These are phyloP conservation scores for Ramazzottius varieornatus DNA, from an alignment of 2,888 invertebrate species.

Conservation along the genomic window DNA sequence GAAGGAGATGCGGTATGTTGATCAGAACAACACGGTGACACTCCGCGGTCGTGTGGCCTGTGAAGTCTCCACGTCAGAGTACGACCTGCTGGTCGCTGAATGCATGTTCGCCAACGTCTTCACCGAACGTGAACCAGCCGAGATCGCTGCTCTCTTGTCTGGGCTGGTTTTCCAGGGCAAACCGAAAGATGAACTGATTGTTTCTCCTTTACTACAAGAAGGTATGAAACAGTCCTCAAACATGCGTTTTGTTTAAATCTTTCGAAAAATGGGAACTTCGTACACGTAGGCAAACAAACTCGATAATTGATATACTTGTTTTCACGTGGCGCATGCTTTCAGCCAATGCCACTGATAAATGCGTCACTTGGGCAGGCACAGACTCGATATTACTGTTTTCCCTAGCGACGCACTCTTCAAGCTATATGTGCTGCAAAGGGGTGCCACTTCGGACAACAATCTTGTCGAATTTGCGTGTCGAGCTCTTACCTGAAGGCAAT, in stretches of 20 bases:
- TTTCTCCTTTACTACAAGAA: slow-evolving; percentile 33
- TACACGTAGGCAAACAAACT: slow-evolving; percentile 5
- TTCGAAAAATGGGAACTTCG: background rate
- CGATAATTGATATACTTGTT: background rate
- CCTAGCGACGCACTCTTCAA: too few relatives aligned
- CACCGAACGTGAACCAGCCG: slow-evolving; percentile 53
- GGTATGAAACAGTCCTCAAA: too few relatives aligned
- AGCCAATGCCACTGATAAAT: background rate
- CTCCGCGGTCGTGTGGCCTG: slow-evolving; percentile 61
- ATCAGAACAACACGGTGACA: background rate
- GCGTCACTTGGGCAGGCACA: too few relatives aligned
- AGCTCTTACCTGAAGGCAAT: too few relatives aligned
- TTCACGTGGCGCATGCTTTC: too few relatives aligned
- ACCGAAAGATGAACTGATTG: slow-evolving; percentile 27
- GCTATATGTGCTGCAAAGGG: too few relatives aligned
- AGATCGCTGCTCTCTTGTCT: slow-evolving; percentile 77
- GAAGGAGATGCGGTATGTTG: slow-evolving; percentile 27
- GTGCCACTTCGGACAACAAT: too few relatives aligned
- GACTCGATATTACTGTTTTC: too few relatives aligned
- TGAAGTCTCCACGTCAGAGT: slow-evolving; percentile 51
- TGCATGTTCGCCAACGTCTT: slow-evolving; percentile 67
- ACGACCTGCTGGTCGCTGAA: slow-evolving; percentile 58
- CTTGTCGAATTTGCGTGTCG: too few relatives aligned
- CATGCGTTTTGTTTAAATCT: slow-evolving; percentile 5
- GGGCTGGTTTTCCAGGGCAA: slow-evolving; percentile 72